Conservation (phyloP, 2,888 invertebrate species). For the Hydraecia micacea region DNA sequence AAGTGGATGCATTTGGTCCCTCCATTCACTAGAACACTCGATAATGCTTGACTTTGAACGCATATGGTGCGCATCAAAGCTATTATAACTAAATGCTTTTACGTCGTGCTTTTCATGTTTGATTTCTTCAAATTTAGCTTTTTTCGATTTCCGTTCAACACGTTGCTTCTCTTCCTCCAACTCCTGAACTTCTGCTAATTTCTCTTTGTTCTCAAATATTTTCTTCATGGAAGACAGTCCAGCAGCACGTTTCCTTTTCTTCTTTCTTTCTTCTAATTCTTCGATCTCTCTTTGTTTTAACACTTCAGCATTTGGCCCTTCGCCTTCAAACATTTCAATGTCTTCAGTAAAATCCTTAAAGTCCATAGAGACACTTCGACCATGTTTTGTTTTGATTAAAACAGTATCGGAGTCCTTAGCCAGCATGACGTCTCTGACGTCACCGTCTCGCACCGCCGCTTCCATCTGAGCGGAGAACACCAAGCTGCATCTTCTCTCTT, state of each 20-base stretch:
- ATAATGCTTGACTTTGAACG: conserved; percentile 88
- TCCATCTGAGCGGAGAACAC: conserved; percentile 94
- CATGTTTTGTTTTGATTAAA: conserved; percentile 93
- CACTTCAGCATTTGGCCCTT: conserved; percentile 92
- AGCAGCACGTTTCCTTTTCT: conserved; percentile 91
- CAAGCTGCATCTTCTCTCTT: conserved; percentile 93
- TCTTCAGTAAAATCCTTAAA: conserved; percentile 91
- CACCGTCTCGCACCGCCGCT: conserved; percentile 94
- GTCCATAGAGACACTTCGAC: conserved; percentile 94
- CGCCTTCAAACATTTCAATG: conserved; percentile 92
- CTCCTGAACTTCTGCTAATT: conserved; percentile 91
- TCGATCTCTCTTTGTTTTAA: conserved; percentile 91
- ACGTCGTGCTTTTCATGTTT: conserved; percentile 87
- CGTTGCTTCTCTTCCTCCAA: conserved; percentile 90
- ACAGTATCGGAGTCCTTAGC: conserved; percentile 94
- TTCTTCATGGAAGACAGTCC: conserved; percentile 92
- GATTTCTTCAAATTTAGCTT: conserved; percentile 84
- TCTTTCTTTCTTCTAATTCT: conserved; percentile 89
- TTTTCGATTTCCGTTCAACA: conserved; percentile 81
- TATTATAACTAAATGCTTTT: conserved; percentile 85
- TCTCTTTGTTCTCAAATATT: conserved; percentile 95
- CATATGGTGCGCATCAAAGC: conserved; percentile 88
- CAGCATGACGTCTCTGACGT: conserved; percentile 94
- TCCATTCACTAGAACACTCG: conserved; percentile 89
- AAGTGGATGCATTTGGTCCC: conserved; percentile 91